Conservation (phyloP, 2,797 vertebrate species). For the Micropoecilia bifurca region DNA sequence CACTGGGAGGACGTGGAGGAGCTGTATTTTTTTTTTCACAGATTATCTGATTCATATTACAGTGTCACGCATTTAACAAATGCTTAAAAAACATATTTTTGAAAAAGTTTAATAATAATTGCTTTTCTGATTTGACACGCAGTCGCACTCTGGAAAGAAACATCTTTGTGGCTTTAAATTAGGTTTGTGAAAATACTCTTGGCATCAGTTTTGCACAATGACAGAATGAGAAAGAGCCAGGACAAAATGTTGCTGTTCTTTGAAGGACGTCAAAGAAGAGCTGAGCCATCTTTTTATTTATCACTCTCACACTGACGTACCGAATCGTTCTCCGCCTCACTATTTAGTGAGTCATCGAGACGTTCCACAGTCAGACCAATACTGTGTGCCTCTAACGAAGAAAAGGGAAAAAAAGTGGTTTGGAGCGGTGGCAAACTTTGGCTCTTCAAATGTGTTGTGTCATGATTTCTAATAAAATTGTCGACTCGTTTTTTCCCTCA, state of each 20-base stretch:
- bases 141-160: background rate
- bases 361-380: conserved; percentile 69
- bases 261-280: conserved; percentile 34
- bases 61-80: no score
- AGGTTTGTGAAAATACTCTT: conserved; percentile 21
- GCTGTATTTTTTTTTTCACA: no score
- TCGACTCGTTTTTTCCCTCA: conserved; percentile 42
- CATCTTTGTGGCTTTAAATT: no score
- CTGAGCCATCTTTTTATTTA: conserved; percentile 22
- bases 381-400: conserved; percentile 51
- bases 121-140: background rate
- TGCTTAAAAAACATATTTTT: no score
- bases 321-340: conserved; percentile 23
- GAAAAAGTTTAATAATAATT: background rate
- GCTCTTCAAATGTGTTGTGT: conserved; percentile 44
- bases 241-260: conserved; percentile 22
- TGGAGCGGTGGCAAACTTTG: conserved; percentile 50
- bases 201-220: conserved; percentile 25
- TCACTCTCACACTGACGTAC: conserved; percentile 17
- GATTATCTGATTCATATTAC: no score
- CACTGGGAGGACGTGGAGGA: no score
- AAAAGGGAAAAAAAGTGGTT: conserved; percentile 42
- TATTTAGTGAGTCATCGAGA: conserved; percentile 64
- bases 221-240: conserved; percentile 19
- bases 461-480: conserved; percentile 47